Evolutionary conservation across 2,888 invertebrate species (phyloP), one percentile per base, ranked within the genome.

Genomic region (Lordiphosa fenestrarum): DNA sequence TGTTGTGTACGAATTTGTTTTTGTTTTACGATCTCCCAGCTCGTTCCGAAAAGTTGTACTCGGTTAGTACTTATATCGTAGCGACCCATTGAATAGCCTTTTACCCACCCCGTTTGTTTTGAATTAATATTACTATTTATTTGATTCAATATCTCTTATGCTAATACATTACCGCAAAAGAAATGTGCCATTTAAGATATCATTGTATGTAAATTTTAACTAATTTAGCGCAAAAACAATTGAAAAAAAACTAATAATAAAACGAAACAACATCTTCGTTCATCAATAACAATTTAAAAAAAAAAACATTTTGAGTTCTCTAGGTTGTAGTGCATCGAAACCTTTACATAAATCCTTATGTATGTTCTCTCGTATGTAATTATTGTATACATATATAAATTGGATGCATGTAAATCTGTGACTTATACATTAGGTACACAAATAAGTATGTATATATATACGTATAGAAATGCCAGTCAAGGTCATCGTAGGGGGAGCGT

Each of bases 61-160:
- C n/a, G n/a, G n/a, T 15, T 15, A 15, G 15, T 15, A 1, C 15
- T 2, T 15, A 2, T 4, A 19, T 19, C 19, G 19, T 19, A 19
- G 3, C 19, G 3, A 19, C 4, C 19, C 19, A 19, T 19, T 3
- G 3, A 19, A 19, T 19, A 19, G 3, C 19, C 3, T 19, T 6
- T n/a, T 12, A 12, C 5, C 25, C 25, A 15, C 12, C 37, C 13
- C 2, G 1, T 15, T 38, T n/a, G 44, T 42, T 30, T 39, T 57
- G 12, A 42, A 35, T 35, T 25, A 12, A 9, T 37, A 50, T 39
- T 55, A 30, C 9, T 38, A 38, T 57, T 62, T 65, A 57, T 57
- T 62, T 65, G 49, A 62, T 57, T 65, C 33, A 44, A 57, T 65
- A 57, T 62, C 66, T 66, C 58, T 62, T 62, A 62, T 19, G 19